Evolutionary conservation across 2,797 vertebrate species (phyloP), one percentile per base, ranked within the genome.

Genomic region (Cephalopachus bancanus): DNA sequence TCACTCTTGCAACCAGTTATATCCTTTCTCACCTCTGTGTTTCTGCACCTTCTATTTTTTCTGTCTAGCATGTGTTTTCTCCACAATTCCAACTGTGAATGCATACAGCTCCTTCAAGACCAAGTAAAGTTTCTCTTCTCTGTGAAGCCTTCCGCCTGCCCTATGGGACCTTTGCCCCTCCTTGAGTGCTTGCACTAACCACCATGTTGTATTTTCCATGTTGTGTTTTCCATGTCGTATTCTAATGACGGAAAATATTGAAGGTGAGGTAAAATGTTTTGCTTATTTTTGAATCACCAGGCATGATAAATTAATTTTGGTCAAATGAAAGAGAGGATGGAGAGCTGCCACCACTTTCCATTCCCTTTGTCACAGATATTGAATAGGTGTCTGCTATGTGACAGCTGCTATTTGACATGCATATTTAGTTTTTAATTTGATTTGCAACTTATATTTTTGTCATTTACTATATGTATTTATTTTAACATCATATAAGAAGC

Each of bases 71-170:
- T 71, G 57, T 44, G n/a, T n/a, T 72, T 89, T 83, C 30, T 28
- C 44, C 51, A 30, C 11, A 71, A 2, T 57, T 57, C 67, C 55
- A 53, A 30, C 19, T 37, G 22, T 65, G 62, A 83, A 33, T 65
- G 33, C 11, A 53, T 64, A 62, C 9, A 67, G n/a, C 33, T 51
- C 20, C 4, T 89, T 65, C 12, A 57, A 37, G 57, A 8, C 44
- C 28, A 74, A 59, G 6, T 76, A 74, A 97, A 97, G 67, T 98
- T 98, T 49, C 97, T 97, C 51, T 17, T 51, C 53, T 93, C 59
- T 20, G 5, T 65, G 49, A 89, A 69, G 37, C 22, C 7, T 64
- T 72, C 44, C 76, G 22, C 3, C 15, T 87, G 49, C 7, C 33
- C 22, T 72, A 11, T 75, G 83, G 33, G 4, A n/a, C 10, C 44